A percentile compares a stretch with the other conserved stretches of the same genome.
These are phyloP conservation scores for Tenrec ecaudatus DNA, from an alignment of 2,113 vertebrate genomes.

Conservation along the genomic window DNA sequence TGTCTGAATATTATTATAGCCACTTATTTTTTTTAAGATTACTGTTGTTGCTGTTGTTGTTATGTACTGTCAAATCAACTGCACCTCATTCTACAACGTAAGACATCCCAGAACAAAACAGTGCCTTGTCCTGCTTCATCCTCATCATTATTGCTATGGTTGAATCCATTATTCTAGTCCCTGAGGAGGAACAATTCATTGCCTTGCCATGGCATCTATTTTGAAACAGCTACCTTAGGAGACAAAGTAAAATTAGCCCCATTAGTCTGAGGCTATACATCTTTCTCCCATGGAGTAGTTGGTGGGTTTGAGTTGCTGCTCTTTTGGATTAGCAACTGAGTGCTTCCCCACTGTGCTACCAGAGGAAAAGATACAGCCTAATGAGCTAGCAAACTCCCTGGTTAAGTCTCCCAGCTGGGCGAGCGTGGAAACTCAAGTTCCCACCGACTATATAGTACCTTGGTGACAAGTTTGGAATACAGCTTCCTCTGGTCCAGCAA, in stretches of 20 bases:
- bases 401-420: background rate
- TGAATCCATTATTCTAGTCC: background rate
- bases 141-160: background rate
- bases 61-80: background rate
- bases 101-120: background rate
- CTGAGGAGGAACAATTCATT: background rate
- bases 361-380: background rate
- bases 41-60: background rate
- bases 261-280: background rate
- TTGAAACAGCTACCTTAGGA: background rate
- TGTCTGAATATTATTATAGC: background rate
- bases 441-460: background rate
- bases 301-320: background rate
- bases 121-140: background rate
- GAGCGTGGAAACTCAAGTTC: background rate
- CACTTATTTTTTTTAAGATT: background rate
- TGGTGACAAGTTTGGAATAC: background rate
- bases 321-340: background rate
- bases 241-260: background rate
- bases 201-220: background rate
- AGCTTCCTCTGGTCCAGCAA: background rate
- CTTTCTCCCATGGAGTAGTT: background rate
- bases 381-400: background rate
- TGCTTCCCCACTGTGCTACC: background rate
- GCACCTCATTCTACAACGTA: background rate